Evolutionary conservation across 2,888 invertebrate species (phyloP), one percentile per base, ranked within the genome.

Genomic region (Scaptodrosophila latifasciaeformis): DNA sequence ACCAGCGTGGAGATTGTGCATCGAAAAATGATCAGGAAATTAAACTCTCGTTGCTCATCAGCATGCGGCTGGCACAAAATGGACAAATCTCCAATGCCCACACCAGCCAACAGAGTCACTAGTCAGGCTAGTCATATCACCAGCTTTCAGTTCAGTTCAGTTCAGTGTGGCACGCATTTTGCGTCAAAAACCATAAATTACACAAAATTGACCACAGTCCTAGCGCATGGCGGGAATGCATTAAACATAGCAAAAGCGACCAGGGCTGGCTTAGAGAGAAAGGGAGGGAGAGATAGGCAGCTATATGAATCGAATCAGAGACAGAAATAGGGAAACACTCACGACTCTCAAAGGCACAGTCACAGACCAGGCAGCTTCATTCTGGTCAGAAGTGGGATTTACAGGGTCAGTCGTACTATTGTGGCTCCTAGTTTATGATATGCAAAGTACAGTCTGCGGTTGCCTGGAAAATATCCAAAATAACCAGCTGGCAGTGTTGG

Each of bases 21-120:
- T 72, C 69, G 74, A 72, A 70, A 74, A 77, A 77, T 70, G 66
- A 74, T 79, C 82, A 82, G 83, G 82, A 83, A 82, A 83, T 83
- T 83, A 83, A 82, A 81, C 68, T 59, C 60, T 54, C 54, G 59
- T 31, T 50, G 58, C 76, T 76, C 72, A 76, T 79, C 82, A 71
- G 81, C 65, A 70, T 70, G 76, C 59, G 65, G 47, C 62, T 54
- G 68, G 74, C 77, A 70, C 71, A 66, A 64, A 70, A 70, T 81
- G 70, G 69, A 72, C 62, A 69, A 71, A 65, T 62, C 57, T 46
- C 51, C 59, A 49, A 21, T 37, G 40, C 13, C 37, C 17, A 47
- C 50, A 47, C 50, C 44, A 57, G 17, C 49, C 34, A n/a, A n/a
- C n/a, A n/a, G n/a, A n/a, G n/a, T n/a, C n/a, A n/a, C n/a, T n/a